Base-by-base conservation (phyloP, 2,888 invertebrate genomes). In the Erannis defoliaria region DNA sequence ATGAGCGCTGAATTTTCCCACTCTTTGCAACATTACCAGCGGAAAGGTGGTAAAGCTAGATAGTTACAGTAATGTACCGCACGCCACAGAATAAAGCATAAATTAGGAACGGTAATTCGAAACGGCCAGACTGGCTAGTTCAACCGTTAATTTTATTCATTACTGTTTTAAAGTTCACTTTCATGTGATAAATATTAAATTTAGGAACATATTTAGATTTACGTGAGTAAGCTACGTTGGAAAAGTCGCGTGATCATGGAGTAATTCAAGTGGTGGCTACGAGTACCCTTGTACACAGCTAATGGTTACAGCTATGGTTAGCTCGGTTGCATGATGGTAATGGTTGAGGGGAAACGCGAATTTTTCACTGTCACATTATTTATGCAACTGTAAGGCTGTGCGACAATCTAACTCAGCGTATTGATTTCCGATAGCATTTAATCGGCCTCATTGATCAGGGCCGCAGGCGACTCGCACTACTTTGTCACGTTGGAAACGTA, bases 91-190 rank as follows among this genome's bases (percentile, higher is more conserved):
- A 51, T 60, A 50, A 64, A 56, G 68, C 68, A 71, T 71, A 71
- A 66, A 68, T 71, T 71, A 71, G 64, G 66, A 55, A 40, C 64
- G 51, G 59, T 66, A 67, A 66, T 67, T 67, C 58, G 54, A 61
- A 71, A 68, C 66, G 66, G 64, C 66, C 62, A 62, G 66, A 49
- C 57, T 66, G 62, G 56, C 62, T 64, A 68, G 64, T 68, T 67
- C 64, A 62, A 68, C 61, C 68, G 67, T 71, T 67, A 66, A 71
- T 67, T 67, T 71, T 62, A 68, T 67, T 68, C 54, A 71, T 66
- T 67, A 59, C 71, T 55, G 54, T 68, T 64, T 62, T 66, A 67
- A 67, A 68, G 48, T 54, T 51, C 33, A 42, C 38, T 56, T 61
- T 55, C 40, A 53, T 48, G 26, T 26, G 42, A 53, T 38, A 56